Evolutionary conservation across 2,113 vertebrate species (phyloP), one percentile per base, ranked within the genome.

Genomic region (Heloderma charlesbogerti): DNA sequence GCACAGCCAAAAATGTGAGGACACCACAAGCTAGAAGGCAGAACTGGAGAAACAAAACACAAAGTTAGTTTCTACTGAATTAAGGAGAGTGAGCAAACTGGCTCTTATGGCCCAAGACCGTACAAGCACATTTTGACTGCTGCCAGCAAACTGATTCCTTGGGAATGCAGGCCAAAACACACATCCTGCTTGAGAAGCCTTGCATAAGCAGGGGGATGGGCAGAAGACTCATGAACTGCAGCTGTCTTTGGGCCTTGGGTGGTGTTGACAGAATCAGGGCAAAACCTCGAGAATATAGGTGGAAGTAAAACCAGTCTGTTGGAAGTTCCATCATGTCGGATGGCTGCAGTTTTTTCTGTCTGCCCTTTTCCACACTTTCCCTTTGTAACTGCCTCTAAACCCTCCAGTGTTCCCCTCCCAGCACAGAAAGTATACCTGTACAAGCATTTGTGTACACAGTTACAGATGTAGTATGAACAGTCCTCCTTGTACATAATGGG

Each of bases 21-120:
- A 98, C 93, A 88, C 98, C 98, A 95, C 98, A 99, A 92, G 95
- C 98, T 97, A 99, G 90, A 96, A 99, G 94, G 95, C 99, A 99
- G 96, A 99, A 99, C 99, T 99, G 95, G 86, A 95, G 90, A 93
- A 90, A 92, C 0, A 91, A 91, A n/a, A 96, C 77, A 90, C 6
- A 89, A 57, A 84, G 45, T 91, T 92, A 96, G 88, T 93, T 94
- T 93, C 86, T 93, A 78, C 10, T 27, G 13, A 43, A 87, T 57
- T 89, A 82, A 45, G 31, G 43, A 6, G 72, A 78, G 22, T 0
- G 0, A 80, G 31, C 75, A 79, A 74, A 27, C 3, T 75, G 31
- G 54, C 29, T 45, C 40, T 67, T 81, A 66, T 51, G 3, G 40
- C 12, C 51, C 54, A 84, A 66, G 15, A 69, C 9, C 9, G 79